Conservation (phyloP, 2,797 vertebrate species). For the Numenius phaeopus region DNA sequence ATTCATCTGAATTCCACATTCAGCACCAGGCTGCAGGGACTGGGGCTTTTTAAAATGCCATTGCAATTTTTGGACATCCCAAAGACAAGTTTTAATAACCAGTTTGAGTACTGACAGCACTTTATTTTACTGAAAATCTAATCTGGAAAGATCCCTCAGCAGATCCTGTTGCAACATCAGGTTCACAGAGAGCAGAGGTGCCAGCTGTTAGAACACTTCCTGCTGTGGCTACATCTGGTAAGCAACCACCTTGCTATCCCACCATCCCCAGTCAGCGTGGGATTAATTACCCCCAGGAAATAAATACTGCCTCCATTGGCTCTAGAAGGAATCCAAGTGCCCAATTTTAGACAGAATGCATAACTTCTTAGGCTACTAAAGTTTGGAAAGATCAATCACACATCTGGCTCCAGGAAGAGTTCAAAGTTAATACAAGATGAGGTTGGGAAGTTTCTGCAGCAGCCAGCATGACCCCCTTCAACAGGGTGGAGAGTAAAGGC, state of each 20-base stretch:
- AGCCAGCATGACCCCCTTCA: fast-evolving
- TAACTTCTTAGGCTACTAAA: background rate
- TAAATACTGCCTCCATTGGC: background rate
- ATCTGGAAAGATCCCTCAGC: background rate
- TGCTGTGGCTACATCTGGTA: background rate
- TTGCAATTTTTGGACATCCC: background rate
- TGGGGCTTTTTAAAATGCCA: background rate
- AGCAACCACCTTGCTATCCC: background rate
- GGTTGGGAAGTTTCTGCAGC: background rate
- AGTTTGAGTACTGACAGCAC: background rate
- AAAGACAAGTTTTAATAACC: background rate
- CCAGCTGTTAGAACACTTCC: background rate
- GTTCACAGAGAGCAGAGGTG: background rate
- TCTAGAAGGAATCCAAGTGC: background rate
- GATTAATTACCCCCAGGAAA: background rate
- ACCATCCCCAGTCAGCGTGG: background rate
- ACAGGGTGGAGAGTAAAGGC: background rate
- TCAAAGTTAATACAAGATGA: fast-evolving
- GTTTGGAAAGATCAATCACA: background rate
- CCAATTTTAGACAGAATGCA: background rate
- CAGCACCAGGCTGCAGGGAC: background rate
- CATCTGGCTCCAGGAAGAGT: background rate
- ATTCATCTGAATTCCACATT: background rate
- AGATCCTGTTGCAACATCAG: background rate
- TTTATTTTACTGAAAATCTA: background rate